Evolutionary conservation across 2,113 vertebrate species (phyloP), one percentile per base, ranked within the genome.

Genomic region (Xenopus borealis): DNA sequence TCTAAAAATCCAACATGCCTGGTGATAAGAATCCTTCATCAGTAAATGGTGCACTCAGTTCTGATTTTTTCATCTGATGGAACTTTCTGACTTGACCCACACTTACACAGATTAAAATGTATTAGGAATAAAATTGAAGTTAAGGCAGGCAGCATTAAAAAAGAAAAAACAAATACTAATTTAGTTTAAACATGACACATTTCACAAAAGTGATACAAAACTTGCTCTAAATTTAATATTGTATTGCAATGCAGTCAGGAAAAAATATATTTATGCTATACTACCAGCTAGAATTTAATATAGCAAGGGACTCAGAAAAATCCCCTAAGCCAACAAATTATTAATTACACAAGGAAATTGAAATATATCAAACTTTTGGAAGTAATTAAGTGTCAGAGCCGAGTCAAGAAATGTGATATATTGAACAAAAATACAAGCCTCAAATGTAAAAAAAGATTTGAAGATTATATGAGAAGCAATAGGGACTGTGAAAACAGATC

Each of bases 281-380:
- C 72, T 57, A 69, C 13, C 33, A 76, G 66, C 69, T 76, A 76
- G 62, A 69, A 76, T 76, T 55, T 76, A 76, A 76, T 76, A 76
- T 76, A 69, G 73, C 73, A 46, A 20, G 73, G 57, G 73, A 69
- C 58, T 76, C 14, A 63, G 19, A 23, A 62, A 57, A 69, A 76
- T 76, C 73, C 73, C 73, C 23, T 63, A 69, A 76, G 73, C 73
- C 50, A 69, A 76, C 73, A 76, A 69, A 76, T 69, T 76, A 69
- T 76, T 76, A 76, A 76, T 76, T 76, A 76, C 66, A 63, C 27
- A 58, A 63, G 69, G 73, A 76, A 76, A 76, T 76, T 69, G 73
- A 76, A 76, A 76, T 76, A 55, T 69, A 69, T 69, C 58, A 63
- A 76, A 76, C 73, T 76, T 76, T 55, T 16, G 73, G 46, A 69